Evolutionary conservation across 1,140 invertebrate genomes (phyloP).

Genomic region (Leptopilina boulardi): DNA sequence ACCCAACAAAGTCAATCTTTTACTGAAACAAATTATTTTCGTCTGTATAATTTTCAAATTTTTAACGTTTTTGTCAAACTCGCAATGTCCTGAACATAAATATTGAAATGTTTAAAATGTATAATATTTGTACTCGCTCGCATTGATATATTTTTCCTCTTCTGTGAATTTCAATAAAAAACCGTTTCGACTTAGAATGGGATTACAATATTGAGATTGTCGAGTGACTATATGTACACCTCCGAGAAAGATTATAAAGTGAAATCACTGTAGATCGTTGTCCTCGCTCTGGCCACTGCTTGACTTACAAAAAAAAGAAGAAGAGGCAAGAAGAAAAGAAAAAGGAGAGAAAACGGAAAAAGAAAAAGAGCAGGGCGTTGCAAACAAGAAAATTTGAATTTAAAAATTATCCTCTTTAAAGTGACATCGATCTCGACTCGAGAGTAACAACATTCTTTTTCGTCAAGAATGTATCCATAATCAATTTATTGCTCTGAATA

Average conservation of each 20-base stretch:
- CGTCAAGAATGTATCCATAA: conserved; percentile 6
- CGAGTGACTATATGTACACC: conserved; percentile 45
- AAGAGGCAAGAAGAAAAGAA: conserved; percentile 30
- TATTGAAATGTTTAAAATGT: not conserved
- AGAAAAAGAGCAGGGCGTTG: conserved; percentile 29
- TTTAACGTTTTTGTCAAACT: too few relatives aligned
- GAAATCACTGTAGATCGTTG: conserved; percentile 57
- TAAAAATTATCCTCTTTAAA: not conserved
- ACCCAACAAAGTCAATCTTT: too few relatives aligned
- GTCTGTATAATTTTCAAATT: too few relatives aligned
- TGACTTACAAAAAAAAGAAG: conserved; percentile 47
- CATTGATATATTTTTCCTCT: not conserved
- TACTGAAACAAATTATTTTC: too few relatives aligned
- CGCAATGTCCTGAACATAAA: too few relatives aligned
- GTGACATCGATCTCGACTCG: conserved; percentile 13
- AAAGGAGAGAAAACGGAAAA: conserved; percentile 12
- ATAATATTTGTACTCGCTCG: too few relatives aligned
- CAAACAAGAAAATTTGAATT: conserved; percentile 13
- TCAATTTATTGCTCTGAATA: conserved; percentile 18
- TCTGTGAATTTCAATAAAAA: conserved; percentile 56
- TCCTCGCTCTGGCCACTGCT: conserved; percentile 44
- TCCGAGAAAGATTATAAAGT: conserved; percentile 59
- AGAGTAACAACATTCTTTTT: not conserved
- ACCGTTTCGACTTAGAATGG: conserved; percentile 53
- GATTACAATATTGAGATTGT: conserved; percentile 62